Conservation (phyloP, 2,113 vertebrate genomes). For the Ciconia boyciana region DNA sequence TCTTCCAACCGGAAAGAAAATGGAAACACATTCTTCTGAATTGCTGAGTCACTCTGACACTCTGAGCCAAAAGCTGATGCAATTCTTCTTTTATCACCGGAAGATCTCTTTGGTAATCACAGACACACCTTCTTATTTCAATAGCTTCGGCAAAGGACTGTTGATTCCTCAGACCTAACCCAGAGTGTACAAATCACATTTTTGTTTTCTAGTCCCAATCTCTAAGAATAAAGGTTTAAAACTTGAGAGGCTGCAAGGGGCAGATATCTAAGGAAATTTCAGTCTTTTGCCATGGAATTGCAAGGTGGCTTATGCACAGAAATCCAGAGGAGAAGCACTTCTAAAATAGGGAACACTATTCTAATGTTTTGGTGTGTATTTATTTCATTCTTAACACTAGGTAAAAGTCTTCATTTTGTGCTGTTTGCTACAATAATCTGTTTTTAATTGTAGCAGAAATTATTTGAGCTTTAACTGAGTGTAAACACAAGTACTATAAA, state of each 20-base stretch:
- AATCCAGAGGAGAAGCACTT: not conserved
- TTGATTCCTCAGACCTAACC: conserved; percentile 46
- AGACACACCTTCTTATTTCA: conserved; percentile 70
- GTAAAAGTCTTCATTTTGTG: not conserved
- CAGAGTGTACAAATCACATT: not conserved
- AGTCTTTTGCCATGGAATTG: not conserved
- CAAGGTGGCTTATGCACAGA: not conserved
- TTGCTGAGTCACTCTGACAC: conserved; percentile 72
- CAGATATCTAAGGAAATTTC: not conserved
- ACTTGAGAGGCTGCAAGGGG: not conserved
- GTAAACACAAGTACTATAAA: not conserved
- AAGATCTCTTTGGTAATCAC: conserved; percentile 64
- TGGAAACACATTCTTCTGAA: conserved; percentile 28
- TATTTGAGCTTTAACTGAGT: not conserved
- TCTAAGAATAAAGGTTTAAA: not conserved
- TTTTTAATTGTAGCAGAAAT: not conserved
- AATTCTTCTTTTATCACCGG: conserved; percentile 63
- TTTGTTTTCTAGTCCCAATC: not conserved
- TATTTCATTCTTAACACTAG: not conserved
- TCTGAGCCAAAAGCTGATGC: conserved; percentile 59
- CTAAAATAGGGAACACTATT: not conserved
- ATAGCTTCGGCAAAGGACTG: conserved; percentile 40
- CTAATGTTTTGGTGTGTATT: not conserved
- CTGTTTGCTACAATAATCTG: not conserved
- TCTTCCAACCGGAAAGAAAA: conserved; percentile 38